Evolutionary conservation across 2,888 invertebrate species (phyloP).

Genomic region (Prionchulus punctatus): DNA sequence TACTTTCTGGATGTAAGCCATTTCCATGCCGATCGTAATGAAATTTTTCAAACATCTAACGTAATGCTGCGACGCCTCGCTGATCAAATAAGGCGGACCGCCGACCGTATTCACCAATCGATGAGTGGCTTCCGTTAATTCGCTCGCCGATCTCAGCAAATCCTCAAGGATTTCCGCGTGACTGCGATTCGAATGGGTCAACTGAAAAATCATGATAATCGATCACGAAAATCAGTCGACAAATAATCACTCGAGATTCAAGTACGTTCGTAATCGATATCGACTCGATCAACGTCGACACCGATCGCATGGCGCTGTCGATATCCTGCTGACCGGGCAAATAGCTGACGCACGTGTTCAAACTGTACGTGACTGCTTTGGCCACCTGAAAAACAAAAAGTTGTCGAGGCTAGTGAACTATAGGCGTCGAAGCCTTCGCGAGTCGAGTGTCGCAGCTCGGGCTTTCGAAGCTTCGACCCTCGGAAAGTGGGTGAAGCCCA

Average conservation of each 20-base stretch:
- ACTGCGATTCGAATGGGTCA: conserved; percentile 16
- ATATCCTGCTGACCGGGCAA: conserved; percentile 83
- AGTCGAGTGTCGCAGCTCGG: too few species aligned
- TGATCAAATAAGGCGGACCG: conserved; percentile 49
- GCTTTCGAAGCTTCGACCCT: too few species aligned
- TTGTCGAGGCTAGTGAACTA: too few species aligned
- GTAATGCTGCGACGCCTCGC: conserved; percentile 47
- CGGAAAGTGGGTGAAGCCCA: too few species aligned
- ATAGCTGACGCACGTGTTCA: conserved; percentile 58
- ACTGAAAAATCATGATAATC: background rate
- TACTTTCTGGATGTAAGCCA: conserved; percentile 59
- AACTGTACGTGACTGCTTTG: conserved; percentile 40
- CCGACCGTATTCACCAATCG: conserved; percentile 60
- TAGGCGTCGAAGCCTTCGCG: too few species aligned
- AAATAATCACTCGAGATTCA: too few species aligned
- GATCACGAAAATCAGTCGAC: background rate
- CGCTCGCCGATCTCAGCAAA: conserved; percentile 63
- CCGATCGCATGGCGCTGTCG: conserved; percentile 67
- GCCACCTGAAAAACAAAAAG: conserved; percentile 28
- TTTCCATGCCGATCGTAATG: conserved; percentile 60
- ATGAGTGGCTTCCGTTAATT: conserved; percentile 63
- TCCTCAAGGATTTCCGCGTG: conserved; percentile 59
- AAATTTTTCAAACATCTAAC: conserved; percentile 57
- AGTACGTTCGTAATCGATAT: conserved; percentile 41
- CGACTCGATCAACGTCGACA: conserved; percentile 52